Evolutionary conservation across 2,113 vertebrate species (phyloP).

Genomic region (Azemiops feae): DNA sequence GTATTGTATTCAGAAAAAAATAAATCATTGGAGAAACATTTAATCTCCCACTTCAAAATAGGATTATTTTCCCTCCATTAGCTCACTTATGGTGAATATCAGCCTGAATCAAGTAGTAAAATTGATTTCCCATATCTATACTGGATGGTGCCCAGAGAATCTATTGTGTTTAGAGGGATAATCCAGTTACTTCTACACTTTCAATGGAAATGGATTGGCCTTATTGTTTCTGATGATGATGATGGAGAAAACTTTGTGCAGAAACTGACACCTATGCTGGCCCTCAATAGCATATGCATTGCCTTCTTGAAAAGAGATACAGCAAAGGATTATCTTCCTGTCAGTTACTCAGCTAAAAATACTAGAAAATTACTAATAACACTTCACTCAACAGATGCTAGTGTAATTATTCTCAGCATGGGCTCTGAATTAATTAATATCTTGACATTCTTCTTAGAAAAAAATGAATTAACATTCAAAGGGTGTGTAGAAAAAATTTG

Average conservation of each 20-base stretch:
- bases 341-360: fast-evolving
- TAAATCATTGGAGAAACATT: not conserved
- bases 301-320: not conserved
- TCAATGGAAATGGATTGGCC: slow-evolving; percentile 22
- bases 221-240: slow-evolving; percentile 15
- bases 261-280: not conserved
- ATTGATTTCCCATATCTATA: slow-evolving; percentile 19
- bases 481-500: not conserved
- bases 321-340: not conserved
- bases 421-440: not conserved
- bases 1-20: too few species aligned
- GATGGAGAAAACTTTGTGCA: not conserved
- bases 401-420: not conserved
- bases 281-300: not conserved
- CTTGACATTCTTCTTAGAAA: not conserved
- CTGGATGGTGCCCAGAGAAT: not conserved
- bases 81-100: slow-evolving; percentile 20
- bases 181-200: slow-evolving; percentile 20
- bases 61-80: not conserved
- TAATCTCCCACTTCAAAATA: not conserved
- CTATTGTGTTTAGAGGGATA: not conserved
- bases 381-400: not conserved
- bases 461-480: not conserved
- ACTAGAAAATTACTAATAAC: too few species aligned
- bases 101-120: not conserved